phyloP scores from a whole-genome alignment of 2,888 invertebrate genomes.

The Megalurothrips usitatus region DNA sequence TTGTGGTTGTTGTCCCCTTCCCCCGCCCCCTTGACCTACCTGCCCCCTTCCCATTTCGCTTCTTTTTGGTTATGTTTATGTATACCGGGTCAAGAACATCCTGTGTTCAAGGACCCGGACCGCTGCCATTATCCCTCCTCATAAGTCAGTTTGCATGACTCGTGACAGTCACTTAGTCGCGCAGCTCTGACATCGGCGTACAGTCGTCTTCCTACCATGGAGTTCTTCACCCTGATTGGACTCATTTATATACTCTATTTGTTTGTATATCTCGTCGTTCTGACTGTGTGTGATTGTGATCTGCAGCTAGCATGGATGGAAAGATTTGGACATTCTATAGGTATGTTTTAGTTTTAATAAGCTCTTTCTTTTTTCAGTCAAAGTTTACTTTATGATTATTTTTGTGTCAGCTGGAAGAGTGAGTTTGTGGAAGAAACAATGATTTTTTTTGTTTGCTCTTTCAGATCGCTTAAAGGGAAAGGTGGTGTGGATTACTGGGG shows the following conservation, averaged over 20 bases:
- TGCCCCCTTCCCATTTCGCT: no score
- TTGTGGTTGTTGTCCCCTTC: no score
- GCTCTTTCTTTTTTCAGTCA: background rate
- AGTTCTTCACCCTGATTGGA: conserved; percentile 39
- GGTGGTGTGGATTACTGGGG: conserved; percentile 80
- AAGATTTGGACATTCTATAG: conserved; percentile 57
- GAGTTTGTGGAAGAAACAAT: no score
- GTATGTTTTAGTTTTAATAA: conserved; percentile 48
- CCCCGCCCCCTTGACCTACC: no score
- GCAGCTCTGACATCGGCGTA: no score
- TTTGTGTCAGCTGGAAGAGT: no score
- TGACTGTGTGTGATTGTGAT: conserved; percentile 58
- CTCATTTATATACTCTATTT: conserved; percentile 47
- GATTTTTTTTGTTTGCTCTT: background rate
- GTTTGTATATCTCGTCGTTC: conserved; percentile 50
- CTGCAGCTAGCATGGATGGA: conserved; percentile 55
- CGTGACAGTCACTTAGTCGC: no score
- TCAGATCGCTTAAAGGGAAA: conserved; percentile 57
- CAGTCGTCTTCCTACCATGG: conserved; percentile 35
- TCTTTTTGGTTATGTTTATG: no score
- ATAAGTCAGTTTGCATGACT: background rate
- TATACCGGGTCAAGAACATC: no score
- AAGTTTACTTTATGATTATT: background rate
- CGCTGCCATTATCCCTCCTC: background rate
- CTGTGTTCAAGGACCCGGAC: no score